Base-by-base conservation (phyloP, 2,797 vertebrate species). In the Sebastes oblongus region DNA sequence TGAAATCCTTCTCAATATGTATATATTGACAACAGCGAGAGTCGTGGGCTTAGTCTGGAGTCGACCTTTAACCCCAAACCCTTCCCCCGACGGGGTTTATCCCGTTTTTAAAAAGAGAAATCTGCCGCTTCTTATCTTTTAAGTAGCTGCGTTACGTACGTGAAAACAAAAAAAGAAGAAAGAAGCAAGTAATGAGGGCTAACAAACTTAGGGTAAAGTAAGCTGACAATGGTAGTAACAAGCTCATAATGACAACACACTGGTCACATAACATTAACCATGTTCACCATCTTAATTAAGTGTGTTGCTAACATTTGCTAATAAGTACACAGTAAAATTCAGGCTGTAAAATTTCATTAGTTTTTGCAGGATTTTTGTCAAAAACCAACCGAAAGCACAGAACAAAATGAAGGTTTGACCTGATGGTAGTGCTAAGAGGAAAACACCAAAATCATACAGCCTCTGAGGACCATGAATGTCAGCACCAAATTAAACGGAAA, bases 1-100 rank as follows among this genome's bases (percentile, higher is more conserved):
- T 71, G 27, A 85, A 92, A 92, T 89, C 88, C 86, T 89, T 89
- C 76, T 80, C 77, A 77, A 39, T 79, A 36, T 64, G 66, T 73
- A 71, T 34, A 18, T 64, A 62, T 25, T 30, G 55, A 80, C 64
- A 72, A 29, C 55, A 86, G 81, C 39, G 73, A 83, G 72, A 90
- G 75, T 82, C 22, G 20, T 18, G 16, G 36, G 84, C 77, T 91
- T 81, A 85, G 56, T 29, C 42, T 75, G 30, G 77, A 62, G 65
- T 18, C 13, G 34, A 87, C 85, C 82, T 78, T 80, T 81, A 30
- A 83, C 86, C 72, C 67, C 13, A 67, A 68, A 83, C 62, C 67
- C 68, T 77, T 67, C 66, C 14, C 18, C 64, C 7, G 8, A 2
- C 4, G 20, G 20, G 55, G 54, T 85, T 89, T 62, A 88, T 85